phyloP scores from a whole-genome alignment of 2,113 vertebrate species.

The Anolis carolinensis region DNA sequence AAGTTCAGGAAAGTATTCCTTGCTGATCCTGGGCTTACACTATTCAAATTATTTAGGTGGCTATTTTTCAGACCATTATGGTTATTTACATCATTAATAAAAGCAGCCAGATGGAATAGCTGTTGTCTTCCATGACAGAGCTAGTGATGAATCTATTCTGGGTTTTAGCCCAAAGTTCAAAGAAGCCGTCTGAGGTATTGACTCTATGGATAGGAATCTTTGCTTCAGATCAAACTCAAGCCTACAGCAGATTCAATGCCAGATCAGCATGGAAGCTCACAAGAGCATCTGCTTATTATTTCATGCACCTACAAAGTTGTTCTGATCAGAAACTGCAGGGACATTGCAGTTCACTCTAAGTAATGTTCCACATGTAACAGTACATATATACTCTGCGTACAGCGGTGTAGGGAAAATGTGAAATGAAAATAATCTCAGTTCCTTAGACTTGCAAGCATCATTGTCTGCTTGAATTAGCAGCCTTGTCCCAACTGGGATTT shows the following conservation, averaged over 20 bases:
- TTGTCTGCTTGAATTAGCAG: rapidly evolving
- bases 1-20: no score
- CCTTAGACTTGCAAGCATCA: not conserved
- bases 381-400: not conserved
- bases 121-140: no score
- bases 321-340: not conserved
- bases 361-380: not conserved
- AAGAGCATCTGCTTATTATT: not conserved
- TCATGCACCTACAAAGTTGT: not conserved
- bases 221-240: no score
- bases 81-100: not conserved
- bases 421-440: not conserved
- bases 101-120: not conserved
- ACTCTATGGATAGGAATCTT: no score
- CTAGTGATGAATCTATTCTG: no score
- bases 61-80: rapidly evolving
- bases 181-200: no score
- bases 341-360: not conserved
- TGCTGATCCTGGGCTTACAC: no score
- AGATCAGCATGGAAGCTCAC: no score
- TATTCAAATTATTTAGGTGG: not conserved
- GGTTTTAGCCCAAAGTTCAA: no score
- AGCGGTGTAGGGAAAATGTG: rapidly evolving
- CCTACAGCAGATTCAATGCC: no score
- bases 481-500: not conserved